phyloP scores from a whole-genome alignment of 2,113 vertebrate genomes.

The Rutilus rutilus region DNA sequence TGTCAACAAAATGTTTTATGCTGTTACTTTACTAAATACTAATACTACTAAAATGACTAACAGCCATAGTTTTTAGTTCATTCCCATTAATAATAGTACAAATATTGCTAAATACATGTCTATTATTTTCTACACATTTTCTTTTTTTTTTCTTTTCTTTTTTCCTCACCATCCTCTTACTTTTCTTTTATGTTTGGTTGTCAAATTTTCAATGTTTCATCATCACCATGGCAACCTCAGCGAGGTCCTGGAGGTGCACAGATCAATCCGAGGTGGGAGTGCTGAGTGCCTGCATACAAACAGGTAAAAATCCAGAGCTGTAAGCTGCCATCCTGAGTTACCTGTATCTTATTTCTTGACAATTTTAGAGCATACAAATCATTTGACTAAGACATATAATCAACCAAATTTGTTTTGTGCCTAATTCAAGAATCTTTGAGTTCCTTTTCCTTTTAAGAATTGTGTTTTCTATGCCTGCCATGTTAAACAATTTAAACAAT shows the following conservation, averaged over 20 bases:
- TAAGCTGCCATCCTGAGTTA: background rate
- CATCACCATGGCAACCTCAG: constrained; percentile 92
- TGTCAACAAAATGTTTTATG: constrained; percentile 38
- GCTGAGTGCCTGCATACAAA: constrained; percentile 98
- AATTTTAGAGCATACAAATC: background rate
- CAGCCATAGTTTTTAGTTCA: constrained; percentile 54
- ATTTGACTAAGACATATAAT: background rate
- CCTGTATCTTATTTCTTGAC: background rate
- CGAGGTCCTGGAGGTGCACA: constrained; percentile 98
- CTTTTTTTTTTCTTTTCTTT: constrained; percentile 66
- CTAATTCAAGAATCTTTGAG: background rate
- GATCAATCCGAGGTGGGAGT: constrained; percentile 97
- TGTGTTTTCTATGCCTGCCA: constrained; percentile 45
- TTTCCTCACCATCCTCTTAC: constrained; percentile 81
- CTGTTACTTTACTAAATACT: constrained; percentile 61
- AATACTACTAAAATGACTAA: constrained; percentile 69
- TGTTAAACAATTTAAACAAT: background rate
- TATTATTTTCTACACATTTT: constrained; percentile 56
- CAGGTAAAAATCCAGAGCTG: constrained; percentile 83
- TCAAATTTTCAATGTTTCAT: constrained; percentile 74
- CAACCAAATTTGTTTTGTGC: background rate
- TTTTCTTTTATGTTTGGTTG: constrained; percentile 73
- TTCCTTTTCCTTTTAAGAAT: background rate
- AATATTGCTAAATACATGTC: constrained; percentile 49
- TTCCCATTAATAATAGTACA: constrained; percentile 53